phyloP scores from a whole-genome alignment of 2,888 invertebrate genomes.

The Orthosia gracilis region DNA sequence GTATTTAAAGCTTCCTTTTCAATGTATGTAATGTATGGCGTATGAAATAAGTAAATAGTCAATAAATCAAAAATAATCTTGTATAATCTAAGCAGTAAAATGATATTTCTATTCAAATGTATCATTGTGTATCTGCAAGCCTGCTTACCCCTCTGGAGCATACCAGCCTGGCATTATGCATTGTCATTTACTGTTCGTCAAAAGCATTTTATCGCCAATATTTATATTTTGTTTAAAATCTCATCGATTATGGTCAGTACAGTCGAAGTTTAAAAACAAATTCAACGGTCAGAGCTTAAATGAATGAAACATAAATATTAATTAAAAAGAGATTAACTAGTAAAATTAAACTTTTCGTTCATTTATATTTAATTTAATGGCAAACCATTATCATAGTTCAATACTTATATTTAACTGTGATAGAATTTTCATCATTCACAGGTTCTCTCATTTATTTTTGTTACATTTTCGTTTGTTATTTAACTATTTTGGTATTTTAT shows the following conservation, averaged over 20 bases:
- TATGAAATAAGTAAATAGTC: too few species aligned
- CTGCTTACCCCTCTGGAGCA: too few species aligned
- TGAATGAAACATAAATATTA: constrained; percentile 33
- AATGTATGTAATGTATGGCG: too few species aligned
- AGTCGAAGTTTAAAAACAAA: constrained; percentile 11
- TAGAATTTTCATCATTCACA: background rate
- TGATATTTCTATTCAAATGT: too few species aligned
- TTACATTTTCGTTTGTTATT: background rate
- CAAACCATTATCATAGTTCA: background rate
- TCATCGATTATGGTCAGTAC: background rate
- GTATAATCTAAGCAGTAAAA: too few species aligned
- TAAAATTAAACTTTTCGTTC: background rate
- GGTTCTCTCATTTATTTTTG: background rate
- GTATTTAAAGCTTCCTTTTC: too few species aligned
- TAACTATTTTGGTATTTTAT: background rate
- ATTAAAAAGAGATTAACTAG: constrained; percentile 36
- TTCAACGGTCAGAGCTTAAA: background rate
- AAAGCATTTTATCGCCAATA: background rate
- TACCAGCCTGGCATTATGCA: background rate
- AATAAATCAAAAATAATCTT: too few species aligned
- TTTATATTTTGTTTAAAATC: background rate
- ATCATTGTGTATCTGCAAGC: too few species aligned
- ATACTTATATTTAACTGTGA: background rate
- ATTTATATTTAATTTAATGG: constrained; percentile 22
- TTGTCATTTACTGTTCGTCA: background rate